Percentiles rank a stretch among this genome's conserved stretches.
Conservation (phyloP, 2,113 vertebrate species). For the Rostratula benghalensis region DNA sequence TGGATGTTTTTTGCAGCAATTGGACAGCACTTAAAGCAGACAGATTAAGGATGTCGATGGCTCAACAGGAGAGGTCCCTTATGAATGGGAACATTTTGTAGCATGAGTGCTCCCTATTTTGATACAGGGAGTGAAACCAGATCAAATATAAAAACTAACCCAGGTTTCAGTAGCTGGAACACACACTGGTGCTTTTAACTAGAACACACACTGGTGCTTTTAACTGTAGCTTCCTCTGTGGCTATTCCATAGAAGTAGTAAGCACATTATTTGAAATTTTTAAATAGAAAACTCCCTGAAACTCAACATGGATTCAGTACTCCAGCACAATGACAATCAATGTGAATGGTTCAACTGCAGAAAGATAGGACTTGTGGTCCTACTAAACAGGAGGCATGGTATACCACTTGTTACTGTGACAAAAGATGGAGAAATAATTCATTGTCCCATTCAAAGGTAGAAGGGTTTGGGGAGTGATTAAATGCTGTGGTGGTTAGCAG, state of each 20-base stretch:
- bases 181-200: neutral
- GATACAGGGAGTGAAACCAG: neutral
- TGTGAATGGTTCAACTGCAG: neutral
- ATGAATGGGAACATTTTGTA: neutral
- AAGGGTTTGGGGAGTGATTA: neutral
- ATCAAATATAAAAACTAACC: neutral
- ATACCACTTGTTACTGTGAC: neutral
- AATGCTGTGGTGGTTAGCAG: neutral
- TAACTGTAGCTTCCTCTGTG: neutral
- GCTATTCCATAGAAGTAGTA: neutral
- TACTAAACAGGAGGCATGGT: neutral
- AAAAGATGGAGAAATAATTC: neutral
- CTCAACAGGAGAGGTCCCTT: neutral
- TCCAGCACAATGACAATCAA: neutral
- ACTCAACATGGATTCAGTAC: neutral
- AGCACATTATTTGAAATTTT: neutral
- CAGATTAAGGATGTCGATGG: neutral
- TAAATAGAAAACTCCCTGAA: neutral
- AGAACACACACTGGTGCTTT: neutral
- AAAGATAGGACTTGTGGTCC: neutral
- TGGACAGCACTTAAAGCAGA: neutral
- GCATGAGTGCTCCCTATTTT: neutral
- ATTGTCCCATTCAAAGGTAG: fast-evolving
- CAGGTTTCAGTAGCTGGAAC: neutral
- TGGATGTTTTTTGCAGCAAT: neutral